Conservation (phyloP, 2,888 invertebrate genomes). For the Pyrgus malvae region DNA sequence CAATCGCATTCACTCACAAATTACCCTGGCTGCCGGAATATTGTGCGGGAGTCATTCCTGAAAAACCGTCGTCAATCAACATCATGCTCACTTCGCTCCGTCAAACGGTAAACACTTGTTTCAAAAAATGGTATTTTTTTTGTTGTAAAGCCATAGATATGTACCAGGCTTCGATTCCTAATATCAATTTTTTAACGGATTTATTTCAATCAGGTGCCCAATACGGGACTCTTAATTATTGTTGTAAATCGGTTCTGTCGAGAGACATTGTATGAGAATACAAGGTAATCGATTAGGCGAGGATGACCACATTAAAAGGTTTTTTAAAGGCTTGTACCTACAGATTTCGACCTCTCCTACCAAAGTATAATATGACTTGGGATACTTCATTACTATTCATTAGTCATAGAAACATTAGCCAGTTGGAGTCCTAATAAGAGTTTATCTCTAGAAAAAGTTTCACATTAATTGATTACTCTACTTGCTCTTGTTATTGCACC, state of each 20-base stretch:
- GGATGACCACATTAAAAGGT: slow-evolving; percentile 18
- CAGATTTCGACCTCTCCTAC: slow-evolving; percentile 22
- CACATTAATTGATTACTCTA: slow-evolving; percentile 14
- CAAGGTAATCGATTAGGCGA: slow-evolving; percentile 7
- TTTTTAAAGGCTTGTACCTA: slow-evolving; percentile 26
- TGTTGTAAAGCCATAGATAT: slow-evolving; percentile 4
- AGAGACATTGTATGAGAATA: too few relatives aligned
- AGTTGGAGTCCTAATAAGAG: slow-evolving; percentile 11
- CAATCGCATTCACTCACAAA: neutral
- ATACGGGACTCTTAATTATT: slow-evolving; percentile 25
- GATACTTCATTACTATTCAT: too few relatives aligned
- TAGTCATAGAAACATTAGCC: slow-evolving; percentile 15
- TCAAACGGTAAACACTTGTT: slow-evolving; percentile 1
- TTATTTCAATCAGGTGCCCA: slow-evolving; percentile 17
- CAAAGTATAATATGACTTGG: slow-evolving; percentile 25
- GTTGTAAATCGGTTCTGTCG: slow-evolving; percentile 25
- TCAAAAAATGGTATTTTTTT: slow-evolving; percentile 4
- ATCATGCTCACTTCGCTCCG: slow-evolving; percentile 3
- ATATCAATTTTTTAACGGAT: slow-evolving; percentile 8
- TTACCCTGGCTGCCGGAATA: slow-evolving; percentile 13
- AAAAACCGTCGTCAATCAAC: neutral
- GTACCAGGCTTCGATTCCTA: slow-evolving; percentile 7
- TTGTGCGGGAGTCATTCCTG: neutral
- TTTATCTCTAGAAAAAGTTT: slow-evolving; percentile 12
- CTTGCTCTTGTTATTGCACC: slow-evolving; percentile 18